Evolutionary conservation across 1,140 invertebrate species (phyloP), one percentile per base, ranked within the genome.

Genomic region (Camponotus floridanus): DNA sequence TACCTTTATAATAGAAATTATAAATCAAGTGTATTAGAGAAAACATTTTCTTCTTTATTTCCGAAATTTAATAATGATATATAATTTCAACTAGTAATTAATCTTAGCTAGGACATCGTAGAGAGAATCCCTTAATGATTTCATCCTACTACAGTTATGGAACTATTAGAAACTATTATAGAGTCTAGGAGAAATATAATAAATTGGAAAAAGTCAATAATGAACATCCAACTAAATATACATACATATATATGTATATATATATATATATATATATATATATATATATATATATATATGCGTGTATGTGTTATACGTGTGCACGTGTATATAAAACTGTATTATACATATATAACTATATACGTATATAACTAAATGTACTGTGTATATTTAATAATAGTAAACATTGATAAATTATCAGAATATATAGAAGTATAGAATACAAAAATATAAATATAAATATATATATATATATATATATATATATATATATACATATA

Each of bases 31-130:
- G 13, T 33, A 13, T 51, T 71, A 26, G 2, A 6, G 4, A 18
- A 48, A 51, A 55, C 3, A 31, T 73, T 33, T 33, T 36, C 6
- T 36, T 5, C 9, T 21, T 76, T n/a, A 42, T 42, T 42, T 26
- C 21, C 15, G 21, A 15, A 36, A 57, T n/a, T 85, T 42, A 11
- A 76, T 59, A 51, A 51, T 15, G 4, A 18, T 18, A 11, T 21
- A 83, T 36, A 78, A 0, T 65, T 79, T 26, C 61, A 8, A 45
- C 26, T 39, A 57, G 59, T 57, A 70, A 80, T 74, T 79, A 48
- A 15, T 65, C 36, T 33, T 33, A 57, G 4, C 15, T 65, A 45
- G 4, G 0, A 85, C 18, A 8, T 65, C 33, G 21, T 36, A 3
- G 36, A 26, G 68, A 13, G 45, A n/a, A 42, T 59, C 26, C 26